These are phyloP conservation scores for Apus apus DNA, from an alignment of 2,113 vertebrate genomes.

Conservation along the genomic window DNA sequence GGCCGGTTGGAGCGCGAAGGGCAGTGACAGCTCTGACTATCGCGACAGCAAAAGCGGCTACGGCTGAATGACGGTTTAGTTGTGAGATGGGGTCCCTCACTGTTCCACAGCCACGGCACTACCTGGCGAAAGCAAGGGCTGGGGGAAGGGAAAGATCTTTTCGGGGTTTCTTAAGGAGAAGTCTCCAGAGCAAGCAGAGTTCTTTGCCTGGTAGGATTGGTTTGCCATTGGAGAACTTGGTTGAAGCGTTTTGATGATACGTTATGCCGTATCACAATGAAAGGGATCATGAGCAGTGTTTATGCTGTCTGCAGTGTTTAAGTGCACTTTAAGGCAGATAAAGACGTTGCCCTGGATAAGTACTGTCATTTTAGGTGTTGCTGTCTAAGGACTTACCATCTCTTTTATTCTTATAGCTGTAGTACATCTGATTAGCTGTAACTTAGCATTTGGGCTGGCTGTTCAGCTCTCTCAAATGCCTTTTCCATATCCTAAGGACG, in stretches of 20 bases:
- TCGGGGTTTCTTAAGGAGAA: background rate
- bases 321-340: background rate
- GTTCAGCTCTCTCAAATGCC: background rate
- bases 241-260: background rate
- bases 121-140: rapidly evolving
- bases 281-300: background rate
- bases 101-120: background rate
- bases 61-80: background rate
- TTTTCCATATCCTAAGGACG: background rate
- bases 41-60: background rate
- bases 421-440: background rate
- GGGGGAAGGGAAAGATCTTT: too few species aligned
- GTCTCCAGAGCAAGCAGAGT: rapidly evolving
- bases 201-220: too few species aligned
- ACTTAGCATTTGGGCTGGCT: background rate
- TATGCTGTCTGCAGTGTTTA: background rate
- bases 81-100: background rate
- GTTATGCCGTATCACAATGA: rapidly evolving
- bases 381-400: background rate
- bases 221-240: background rate
- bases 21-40: background rate
- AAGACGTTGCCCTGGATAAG: rapidly evolving
- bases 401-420: background rate
- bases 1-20: background rate
- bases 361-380: too few species aligned